Evolutionary conservation across 2,797 vertebrate genomes (phyloP).

Genomic region (Lagothrix lagotricha): DNA sequence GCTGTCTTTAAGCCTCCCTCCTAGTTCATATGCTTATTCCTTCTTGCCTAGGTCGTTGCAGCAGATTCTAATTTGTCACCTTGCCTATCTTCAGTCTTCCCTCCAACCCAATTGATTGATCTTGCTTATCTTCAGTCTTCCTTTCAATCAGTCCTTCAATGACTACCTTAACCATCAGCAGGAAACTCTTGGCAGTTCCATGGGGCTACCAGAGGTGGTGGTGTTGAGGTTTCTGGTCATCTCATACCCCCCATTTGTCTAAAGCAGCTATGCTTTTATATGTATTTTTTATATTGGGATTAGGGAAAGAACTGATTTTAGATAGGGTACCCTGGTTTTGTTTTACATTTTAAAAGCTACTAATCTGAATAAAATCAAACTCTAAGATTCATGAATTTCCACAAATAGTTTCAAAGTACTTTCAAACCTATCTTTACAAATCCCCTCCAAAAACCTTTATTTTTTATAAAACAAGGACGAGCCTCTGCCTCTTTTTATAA

Average conservation of each 20-base stretch:
- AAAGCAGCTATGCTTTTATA: not conserved
- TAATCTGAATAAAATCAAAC: not conserved
- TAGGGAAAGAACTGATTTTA: not conserved
- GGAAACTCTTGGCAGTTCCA: not conserved
- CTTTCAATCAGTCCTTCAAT: not conserved
- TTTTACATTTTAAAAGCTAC: constrained; percentile 9
- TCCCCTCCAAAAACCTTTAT: not conserved
- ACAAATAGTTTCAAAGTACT: not conserved
- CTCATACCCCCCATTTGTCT: not conserved
- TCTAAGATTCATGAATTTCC: not conserved
- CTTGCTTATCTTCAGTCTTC: not conserved
- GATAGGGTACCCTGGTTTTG: not conserved
- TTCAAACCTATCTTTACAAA: not conserved
- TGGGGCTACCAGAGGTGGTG: not conserved
- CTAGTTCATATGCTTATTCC: not conserved
- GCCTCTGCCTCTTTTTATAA: not conserved
- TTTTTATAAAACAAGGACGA: not conserved
- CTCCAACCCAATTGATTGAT: not conserved
- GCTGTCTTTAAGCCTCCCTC: not conserved
- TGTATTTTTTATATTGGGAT: not conserved
- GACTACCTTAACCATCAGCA: not conserved
- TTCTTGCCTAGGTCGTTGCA: not conserved
- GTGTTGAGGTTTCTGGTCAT: not conserved
- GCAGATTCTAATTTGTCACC: not conserved
- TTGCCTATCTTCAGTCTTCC: not conserved